Percentiles rank a stretch among this genome's conserved stretches.
Conservation (phyloP, 1,140 invertebrate species). For the Myzus persicae region DNA sequence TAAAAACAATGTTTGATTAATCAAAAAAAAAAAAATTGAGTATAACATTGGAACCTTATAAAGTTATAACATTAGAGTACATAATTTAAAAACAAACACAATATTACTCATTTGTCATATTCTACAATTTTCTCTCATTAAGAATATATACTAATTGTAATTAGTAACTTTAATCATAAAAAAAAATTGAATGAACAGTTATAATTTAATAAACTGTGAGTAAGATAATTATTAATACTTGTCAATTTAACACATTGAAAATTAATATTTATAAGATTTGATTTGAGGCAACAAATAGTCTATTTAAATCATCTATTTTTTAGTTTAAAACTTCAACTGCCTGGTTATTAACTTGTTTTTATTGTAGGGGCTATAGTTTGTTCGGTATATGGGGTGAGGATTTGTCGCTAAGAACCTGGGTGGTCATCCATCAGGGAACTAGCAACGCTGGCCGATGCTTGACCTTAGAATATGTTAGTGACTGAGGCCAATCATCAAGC, state of each 20-base stretch:
- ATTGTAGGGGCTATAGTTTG: too few relatives aligned
- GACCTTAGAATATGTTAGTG: too few relatives aligned
- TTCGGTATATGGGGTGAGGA: too few relatives aligned
- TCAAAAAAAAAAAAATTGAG: background rate
- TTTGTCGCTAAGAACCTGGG: too few relatives aligned
- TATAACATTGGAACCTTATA: background rate
- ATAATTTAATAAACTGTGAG: too few relatives aligned
- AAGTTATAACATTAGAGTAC: background rate
- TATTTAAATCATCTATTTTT: background rate
- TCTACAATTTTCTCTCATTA: background rate
- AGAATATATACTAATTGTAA: background rate
- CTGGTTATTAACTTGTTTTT: too few relatives aligned
- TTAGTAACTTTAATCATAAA: background rate
- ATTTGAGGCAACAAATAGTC: background rate
- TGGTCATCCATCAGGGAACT: too few relatives aligned
- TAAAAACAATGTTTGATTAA: conserved; percentile 35
- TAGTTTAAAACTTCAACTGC: too few relatives aligned
- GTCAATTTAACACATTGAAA: too few relatives aligned
- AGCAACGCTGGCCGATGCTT: too few relatives aligned
- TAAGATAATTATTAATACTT: too few relatives aligned
- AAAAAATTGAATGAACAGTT: background rate
- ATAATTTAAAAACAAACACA: background rate
- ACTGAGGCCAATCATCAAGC: too few relatives aligned
- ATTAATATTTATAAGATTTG: background rate
- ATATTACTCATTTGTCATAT: background rate